Base-by-base conservation (phyloP, 2,113 vertebrate species). In the Cygnus atratus region DNA sequence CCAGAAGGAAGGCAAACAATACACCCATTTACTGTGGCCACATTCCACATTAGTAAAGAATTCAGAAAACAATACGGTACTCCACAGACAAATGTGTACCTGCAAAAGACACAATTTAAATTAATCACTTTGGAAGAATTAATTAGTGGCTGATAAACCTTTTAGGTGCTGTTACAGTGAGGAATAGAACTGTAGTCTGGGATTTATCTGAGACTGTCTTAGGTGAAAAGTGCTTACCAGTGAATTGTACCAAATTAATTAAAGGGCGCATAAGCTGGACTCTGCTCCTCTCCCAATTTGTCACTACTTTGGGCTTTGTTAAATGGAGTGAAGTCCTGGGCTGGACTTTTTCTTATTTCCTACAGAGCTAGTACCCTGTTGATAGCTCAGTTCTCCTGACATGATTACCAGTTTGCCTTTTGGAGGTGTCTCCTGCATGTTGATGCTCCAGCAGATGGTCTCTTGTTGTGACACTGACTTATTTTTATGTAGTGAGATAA, bases 1-100 rank as follows among this genome's bases (percentile, higher is more conserved):
- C 43, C 44, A 15, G 28, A 88, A 82, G 12, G 10, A 24, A 75
- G 16, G n/a, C 13, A 85, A 59, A 85, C 91, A 85, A 19, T 12
- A 21, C 28, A 19, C 0, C 0, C 28, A 41, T 55, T 87, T 78
- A 5, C 31, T 41, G 3, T 3, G 57, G 18, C 6, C 18, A 17
- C 18, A 9, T 58, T 48, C 3, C 2, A 14, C 1, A 3, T 85
- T 82, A 62, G 62, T 39, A 61, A 41, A 31, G 43, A 68, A 22
- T 59, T 90, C 7, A 43, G 71, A 52, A 54, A n/a, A 52, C 4
- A 13, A 3, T 37, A 7, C 2, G 9, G 22, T 67, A 65, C 31
- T 57, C 18, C 13, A 39, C 18, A 68, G 58, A 41, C 28, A 71
- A 61, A 72, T 26, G 10, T 10, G 50, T 2, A n/a, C 22, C 26